Evolutionary conservation across 1,140 invertebrate genomes (phyloP), one percentile per base, ranked within the genome.

Genomic region (Acromyrmex heyeri): DNA sequence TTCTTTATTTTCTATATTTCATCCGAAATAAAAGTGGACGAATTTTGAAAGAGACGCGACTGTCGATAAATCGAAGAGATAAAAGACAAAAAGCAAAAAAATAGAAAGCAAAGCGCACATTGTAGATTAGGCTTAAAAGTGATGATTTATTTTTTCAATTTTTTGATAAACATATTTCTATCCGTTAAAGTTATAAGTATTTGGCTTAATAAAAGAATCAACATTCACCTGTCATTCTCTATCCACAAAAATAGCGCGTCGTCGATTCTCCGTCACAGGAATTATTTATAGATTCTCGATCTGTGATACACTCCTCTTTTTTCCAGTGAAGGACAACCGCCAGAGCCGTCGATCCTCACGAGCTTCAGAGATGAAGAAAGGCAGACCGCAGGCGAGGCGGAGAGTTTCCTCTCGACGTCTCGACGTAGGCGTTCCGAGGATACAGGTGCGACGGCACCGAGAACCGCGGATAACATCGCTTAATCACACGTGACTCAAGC

Each of bases 401-500:
- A 91, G 88, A 87, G 87, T 88, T 44, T 55, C 62, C 27, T 61
- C 92, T 90, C 88, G 91, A 88, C 85, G 92, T 91, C 92, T 90
- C 88, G 90, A 88, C 85, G 92, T 91, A 92, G 91, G 91, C 91
- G 91, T 92, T 92, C 90, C 88, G 89, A 91, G 91, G 69, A 90
- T 91, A 93, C 93, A 94, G 94, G 93, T 94, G 93, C 91, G 87
- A 91, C 91, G 89, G 90, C 91, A 89, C 86, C 88, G 76, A 90
- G 90, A 90, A 87, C 88, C 90, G 87, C 87, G 93, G 94, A 95
- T 94, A 95, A 92, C 94, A 94, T 94, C 93, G 92, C 93, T 94
- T 95, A 94, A 94, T 94, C 94, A 95, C 93, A 94, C 91, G 93
- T 93, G 93, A 94, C 91, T 93, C 89, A 91, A 88, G 91, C 90